Percentiles rank a stretch among this genome's conserved stretches.
These are phyloP conservation scores for Camponotus floridanus DNA, from an alignment of 1,140 invertebrate species.

Conservation along the genomic window DNA sequence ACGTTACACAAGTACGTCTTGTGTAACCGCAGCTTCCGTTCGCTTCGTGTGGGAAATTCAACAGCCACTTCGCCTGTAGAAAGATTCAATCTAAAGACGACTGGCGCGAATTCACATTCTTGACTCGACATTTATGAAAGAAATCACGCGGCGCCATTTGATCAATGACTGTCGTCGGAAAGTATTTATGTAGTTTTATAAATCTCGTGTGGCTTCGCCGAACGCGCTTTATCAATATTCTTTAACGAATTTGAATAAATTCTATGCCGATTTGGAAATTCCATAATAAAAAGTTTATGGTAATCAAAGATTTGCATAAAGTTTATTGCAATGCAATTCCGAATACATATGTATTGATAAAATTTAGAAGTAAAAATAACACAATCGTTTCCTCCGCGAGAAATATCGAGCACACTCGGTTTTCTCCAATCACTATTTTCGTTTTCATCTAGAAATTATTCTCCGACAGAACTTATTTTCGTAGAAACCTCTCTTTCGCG, in stretches of 20 bases:
- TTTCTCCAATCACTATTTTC: background rate
- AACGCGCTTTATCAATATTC: background rate
- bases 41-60: background rate
- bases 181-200: too few species aligned
- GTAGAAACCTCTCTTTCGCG: background rate
- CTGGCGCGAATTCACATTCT: background rate
- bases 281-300: background rate
- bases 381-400: background rate
- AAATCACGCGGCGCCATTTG: background rate
- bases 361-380: background rate
- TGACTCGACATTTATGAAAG: constrained; percentile 6
- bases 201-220: too few species aligned
- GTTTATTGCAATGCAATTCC: background rate
- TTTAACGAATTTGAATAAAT: background rate
- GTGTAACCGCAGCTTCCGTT: background rate
- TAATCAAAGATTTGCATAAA: background rate
- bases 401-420: background rate
- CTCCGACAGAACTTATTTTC: constrained; percentile 18
- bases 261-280: background rate
- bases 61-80: background rate
- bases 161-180: background rate
- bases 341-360: background rate
- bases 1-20: constrained; percentile 9
- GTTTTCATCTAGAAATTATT: background rate
- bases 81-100: constrained; percentile 15